Percentiles rank a stretch among this genome's conserved stretches.
Conservation (phyloP, 2,888 invertebrate genomes). For the Brassicogethes aeneus region DNA sequence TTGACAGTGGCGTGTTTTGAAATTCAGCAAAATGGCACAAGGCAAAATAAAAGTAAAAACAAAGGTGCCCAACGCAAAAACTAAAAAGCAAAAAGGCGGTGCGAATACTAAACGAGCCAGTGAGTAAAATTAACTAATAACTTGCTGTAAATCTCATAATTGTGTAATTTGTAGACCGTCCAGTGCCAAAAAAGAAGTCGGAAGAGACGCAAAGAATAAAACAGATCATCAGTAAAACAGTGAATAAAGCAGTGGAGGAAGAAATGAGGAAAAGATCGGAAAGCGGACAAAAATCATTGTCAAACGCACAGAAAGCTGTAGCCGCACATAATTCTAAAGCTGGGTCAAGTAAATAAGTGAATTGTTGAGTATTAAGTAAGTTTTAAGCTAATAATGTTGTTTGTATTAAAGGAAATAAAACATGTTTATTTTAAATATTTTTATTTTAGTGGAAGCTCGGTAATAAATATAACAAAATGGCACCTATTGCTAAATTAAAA, state of each 20-base stretch:
- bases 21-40: slow-evolving; percentile 61
- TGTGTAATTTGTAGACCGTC: too few species aligned
- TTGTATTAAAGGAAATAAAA: too few species aligned
- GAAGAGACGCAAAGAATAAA: slow-evolving; percentile 56
- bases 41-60: slow-evolving; percentile 60
- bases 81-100: slow-evolving; percentile 47
- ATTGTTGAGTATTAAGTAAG: too few species aligned
- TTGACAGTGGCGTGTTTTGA: too few species aligned
- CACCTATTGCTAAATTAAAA: too few species aligned
- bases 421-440: too few species aligned
- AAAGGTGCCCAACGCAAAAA: slow-evolving; percentile 49
- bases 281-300: slow-evolving; percentile 40
- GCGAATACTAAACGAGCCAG: slow-evolving; percentile 52
- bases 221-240: slow-evolving; percentile 56
- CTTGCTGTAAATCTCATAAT: too few species aligned
- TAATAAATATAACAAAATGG: background rate
- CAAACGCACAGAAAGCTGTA: slow-evolving; percentile 47
- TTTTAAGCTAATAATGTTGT: too few species aligned
- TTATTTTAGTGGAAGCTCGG: too few species aligned
- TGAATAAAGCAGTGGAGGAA: slow-evolving; percentile 60
- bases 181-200: slow-evolving; percentile 46
- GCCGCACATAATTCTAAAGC: slow-evolving; percentile 29
- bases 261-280: slow-evolving; percentile 52
- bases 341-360: too few species aligned
- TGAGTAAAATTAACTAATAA: too few species aligned